Evolutionary conservation across 1,140 invertebrate species (phyloP).

Genomic region (Atta colombica): DNA sequence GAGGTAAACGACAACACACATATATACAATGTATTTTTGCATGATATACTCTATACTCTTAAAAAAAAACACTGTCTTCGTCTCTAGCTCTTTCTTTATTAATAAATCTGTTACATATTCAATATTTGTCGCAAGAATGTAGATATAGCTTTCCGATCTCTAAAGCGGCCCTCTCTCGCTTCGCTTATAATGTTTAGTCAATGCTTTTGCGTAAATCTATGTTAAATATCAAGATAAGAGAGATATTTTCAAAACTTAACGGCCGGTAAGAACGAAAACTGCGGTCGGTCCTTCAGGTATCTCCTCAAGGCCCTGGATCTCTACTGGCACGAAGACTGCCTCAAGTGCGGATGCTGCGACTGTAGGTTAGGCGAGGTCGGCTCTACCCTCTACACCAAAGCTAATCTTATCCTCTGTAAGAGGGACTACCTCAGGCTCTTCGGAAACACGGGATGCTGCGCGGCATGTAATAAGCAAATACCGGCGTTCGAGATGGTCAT

Average conservation of each 20-base stretch:
- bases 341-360: conserved; percentile 99
- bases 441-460: conserved; percentile 96
- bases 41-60: neutral
- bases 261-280: conserved; percentile 75
- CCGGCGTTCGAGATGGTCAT: conserved; percentile 99
- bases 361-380: conserved; percentile 99
- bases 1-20: conserved; percentile 85
- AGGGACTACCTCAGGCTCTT: conserved; percentile 98
- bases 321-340: conserved; percentile 99
- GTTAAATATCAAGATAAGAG: conserved; percentile 38
- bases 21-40: neutral
- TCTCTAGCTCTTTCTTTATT: neutral
- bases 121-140: neutral
- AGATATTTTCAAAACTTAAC: conserved; percentile 19
- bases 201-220: neutral
- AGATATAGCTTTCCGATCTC: conserved; percentile 8
- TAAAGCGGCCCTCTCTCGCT: neutral
- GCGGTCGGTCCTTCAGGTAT: conserved; percentile 86
- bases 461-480: conserved; percentile 98
- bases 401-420: conserved; percentile 98
- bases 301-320: conserved; percentile 95
- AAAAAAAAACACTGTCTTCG: neutral
- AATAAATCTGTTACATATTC: neutral
- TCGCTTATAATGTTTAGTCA: neutral
- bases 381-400: conserved; percentile 97